Evolutionary conservation across 1,140 invertebrate genomes (phyloP).

Genomic region (Teleopsis dalmanni): DNA sequence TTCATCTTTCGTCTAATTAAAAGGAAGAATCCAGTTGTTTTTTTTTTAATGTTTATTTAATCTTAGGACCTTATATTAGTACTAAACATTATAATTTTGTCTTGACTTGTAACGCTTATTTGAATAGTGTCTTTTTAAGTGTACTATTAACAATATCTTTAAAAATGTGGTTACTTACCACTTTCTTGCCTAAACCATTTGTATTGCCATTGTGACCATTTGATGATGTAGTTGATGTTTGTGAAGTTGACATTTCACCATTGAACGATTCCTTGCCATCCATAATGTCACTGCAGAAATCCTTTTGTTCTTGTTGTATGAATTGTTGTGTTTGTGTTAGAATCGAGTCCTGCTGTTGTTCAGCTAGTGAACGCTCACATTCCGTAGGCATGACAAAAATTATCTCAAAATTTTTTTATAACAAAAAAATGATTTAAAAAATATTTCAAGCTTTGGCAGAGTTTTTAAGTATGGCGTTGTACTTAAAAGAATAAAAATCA

Average conservation of each 20-base stretch:
- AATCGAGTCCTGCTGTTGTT: background rate
- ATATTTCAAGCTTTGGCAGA: too few species aligned
- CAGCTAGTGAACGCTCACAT: constrained; percentile 12
- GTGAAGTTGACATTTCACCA: constrained; percentile 13
- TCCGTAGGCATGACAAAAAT: constrained; percentile 16
- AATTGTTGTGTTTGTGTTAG: constrained; percentile 1
- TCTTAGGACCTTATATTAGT: too few species aligned
- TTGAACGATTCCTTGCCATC: constrained; percentile 3
- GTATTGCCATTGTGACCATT: background rate
- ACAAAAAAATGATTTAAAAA: too few species aligned
- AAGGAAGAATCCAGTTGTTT: too few species aligned
- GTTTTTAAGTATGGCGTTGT: too few species aligned
- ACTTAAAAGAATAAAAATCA: too few species aligned
- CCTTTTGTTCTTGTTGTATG: constrained; percentile 1
- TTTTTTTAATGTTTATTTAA: too few species aligned
- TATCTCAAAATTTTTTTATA: constrained; percentile 1
- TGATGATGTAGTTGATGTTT: constrained; percentile 8
- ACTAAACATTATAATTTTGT: too few species aligned
- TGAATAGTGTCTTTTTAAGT: background rate
- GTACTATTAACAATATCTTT: background rate
- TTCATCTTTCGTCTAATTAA: too few species aligned
- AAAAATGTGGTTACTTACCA: constrained; percentile 6
- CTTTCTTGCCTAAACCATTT: constrained; percentile 10
- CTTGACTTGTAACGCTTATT: too few species aligned
- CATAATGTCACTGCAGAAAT: constrained; percentile 3